Evolutionary conservation across 2,113 vertebrate genomes (phyloP).

Genomic region (Nothocercus nigrocapillus): DNA sequence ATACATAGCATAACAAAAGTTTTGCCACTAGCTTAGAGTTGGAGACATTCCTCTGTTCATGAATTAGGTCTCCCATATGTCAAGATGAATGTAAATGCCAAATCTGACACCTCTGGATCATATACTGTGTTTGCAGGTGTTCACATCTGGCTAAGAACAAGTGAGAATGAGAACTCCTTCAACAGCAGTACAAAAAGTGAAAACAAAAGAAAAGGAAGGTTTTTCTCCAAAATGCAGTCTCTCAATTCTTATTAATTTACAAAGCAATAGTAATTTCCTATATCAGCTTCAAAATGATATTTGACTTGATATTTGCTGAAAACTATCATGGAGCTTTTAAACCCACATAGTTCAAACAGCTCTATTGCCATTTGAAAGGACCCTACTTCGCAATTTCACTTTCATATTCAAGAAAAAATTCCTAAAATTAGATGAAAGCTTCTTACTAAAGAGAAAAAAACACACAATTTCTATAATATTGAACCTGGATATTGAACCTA

Average conservation of each 20-base stretch:
- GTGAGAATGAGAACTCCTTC: conserved; percentile 65
- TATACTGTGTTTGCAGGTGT: conserved; percentile 67
- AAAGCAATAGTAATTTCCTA: conserved; percentile 50
- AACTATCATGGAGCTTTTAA: conserved; percentile 13
- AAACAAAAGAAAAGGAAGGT: conserved; percentile 29
- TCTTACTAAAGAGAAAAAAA: neutral
- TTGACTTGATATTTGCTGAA: conserved; percentile 31
- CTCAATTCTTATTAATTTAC: conserved; percentile 39
- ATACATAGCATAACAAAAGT: conserved; percentile 7
- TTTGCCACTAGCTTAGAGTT: conserved; percentile 44
- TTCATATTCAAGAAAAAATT: neutral
- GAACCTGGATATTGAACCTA: neutral
- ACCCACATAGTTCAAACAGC: neutral
- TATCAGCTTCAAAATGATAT: conserved; percentile 24
- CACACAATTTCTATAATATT: neutral
- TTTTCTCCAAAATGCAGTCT: conserved; percentile 7
- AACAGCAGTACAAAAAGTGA: conserved; percentile 51
- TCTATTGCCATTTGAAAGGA: neutral
- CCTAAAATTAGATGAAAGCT: neutral
- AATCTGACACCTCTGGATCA: conserved; percentile 70
- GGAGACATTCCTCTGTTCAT: conserved; percentile 44
- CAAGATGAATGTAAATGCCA: conserved; percentile 31
- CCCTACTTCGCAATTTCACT: neutral
- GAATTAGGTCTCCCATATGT: conserved; percentile 63
- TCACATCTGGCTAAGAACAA: conserved; percentile 69